phyloP scores from a whole-genome alignment of 2,113 vertebrate genomes.

The Periophthalmodon schlosseri region DNA sequence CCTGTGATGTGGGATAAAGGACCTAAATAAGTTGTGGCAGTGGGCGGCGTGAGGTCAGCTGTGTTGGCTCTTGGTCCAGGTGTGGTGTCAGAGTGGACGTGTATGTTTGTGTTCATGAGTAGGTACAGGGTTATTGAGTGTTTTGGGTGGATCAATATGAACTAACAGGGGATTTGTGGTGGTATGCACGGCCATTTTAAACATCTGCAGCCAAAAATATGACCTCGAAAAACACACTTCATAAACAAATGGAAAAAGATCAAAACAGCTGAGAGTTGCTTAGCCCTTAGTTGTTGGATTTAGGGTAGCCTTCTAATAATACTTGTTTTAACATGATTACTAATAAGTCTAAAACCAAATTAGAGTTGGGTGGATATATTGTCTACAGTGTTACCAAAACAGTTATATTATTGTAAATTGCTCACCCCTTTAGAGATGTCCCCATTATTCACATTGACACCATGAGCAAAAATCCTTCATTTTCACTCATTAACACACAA shows the following conservation, averaged over 20 bases:
- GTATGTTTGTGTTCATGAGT: slow-evolving; percentile 4
- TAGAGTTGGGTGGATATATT: no score
- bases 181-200: slow-evolving; percentile 12
- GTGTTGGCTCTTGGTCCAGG: neutral
- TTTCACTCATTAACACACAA: no score
- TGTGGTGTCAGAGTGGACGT: neutral
- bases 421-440: no score
- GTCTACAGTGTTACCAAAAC: no score
- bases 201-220: neutral
- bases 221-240: neutral
- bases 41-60: slow-evolving; percentile 11
- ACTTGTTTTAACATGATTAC: no score
- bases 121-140: neutral
- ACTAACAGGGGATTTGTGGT: slow-evolving; percentile 39
- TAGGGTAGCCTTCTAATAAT: neutral
- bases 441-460: no score
- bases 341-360: no score
- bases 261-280: neutral
- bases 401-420: no score
- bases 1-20: slow-evolving; percentile 11
- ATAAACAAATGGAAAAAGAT: neutral
- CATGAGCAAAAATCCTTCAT: no score
- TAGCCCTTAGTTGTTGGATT: no score
- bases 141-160: slow-evolving; percentile 43
- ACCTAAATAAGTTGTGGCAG: neutral